Conservation (phyloP, 2,113 vertebrate genomes). For the Nothocercus julius region DNA sequence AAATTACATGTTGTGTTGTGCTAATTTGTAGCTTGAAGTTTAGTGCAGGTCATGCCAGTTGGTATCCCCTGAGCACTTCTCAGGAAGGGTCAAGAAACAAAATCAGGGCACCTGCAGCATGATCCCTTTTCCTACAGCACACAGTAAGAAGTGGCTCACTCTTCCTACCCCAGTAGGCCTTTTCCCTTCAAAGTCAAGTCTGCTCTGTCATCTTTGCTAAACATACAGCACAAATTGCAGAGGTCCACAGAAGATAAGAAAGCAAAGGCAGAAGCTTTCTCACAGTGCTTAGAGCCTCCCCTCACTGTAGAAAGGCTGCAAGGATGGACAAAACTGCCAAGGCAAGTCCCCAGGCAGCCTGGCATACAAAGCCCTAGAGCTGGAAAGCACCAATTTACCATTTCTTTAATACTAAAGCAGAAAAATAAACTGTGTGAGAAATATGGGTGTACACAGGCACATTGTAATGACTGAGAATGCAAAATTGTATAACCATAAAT, state of each 20-base stretch:
- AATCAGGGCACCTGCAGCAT: neutral
- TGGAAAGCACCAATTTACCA: neutral
- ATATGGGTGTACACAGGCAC: rapidly evolving
- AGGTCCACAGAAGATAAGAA: neutral
- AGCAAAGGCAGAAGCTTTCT: neutral
- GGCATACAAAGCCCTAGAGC: neutral
- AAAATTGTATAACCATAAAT: neutral
- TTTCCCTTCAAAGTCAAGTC: neutral
- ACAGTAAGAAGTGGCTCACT: neutral
- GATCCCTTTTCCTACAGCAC: neutral
- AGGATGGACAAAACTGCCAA: neutral
- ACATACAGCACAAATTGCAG: neutral
- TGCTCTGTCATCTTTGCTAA: neutral
- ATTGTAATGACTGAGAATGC: neutral
- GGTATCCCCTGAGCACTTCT: no score
- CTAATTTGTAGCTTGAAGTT: neutral
- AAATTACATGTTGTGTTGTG: neutral
- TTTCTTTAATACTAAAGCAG: neutral
- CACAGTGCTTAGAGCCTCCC: neutral
- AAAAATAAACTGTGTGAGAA: neutral
- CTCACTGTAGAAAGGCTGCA: neutral
- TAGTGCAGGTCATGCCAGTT: neutral
- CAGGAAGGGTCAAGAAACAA: neutral
- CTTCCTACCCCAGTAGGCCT: neutral
- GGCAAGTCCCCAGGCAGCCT: neutral